Conservation (phyloP, 2,113 vertebrate species). For the Eudyptes chrysolophus region DNA sequence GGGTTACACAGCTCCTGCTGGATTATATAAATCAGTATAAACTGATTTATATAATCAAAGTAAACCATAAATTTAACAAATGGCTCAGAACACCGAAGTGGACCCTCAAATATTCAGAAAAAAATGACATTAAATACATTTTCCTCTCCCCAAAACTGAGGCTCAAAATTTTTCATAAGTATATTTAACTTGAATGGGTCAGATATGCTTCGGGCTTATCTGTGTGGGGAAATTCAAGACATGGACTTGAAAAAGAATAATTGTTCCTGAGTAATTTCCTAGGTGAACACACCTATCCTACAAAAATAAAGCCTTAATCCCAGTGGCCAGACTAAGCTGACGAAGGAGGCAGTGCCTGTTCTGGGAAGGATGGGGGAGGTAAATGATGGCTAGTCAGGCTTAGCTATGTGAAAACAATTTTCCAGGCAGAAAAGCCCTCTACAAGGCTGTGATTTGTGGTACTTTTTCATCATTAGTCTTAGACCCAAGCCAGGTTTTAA, state of each 20-base stretch:
- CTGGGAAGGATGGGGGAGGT: neutral
- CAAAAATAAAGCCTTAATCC: neutral
- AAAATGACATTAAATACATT: neutral
- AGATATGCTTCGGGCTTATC: neutral
- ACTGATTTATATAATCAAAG: neutral
- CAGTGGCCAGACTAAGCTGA: neutral
- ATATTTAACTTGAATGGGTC: neutral
- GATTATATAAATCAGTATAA: neutral
- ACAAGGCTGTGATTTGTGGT: neutral
- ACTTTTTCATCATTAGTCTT: neutral
- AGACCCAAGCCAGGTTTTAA: neutral
- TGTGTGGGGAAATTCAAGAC: neutral
- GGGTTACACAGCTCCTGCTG: neutral
- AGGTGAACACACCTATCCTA: neutral
- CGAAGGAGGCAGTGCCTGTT: neutral
- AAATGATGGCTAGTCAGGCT: neutral
- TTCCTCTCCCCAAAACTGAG: neutral
- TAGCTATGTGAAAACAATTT: neutral
- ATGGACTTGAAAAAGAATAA: neutral
- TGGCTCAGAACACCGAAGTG: neutral
- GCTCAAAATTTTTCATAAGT: neutral
- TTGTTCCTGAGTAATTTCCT: neutral
- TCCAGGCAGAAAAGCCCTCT: slow-evolving; percentile 5
- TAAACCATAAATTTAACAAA: neutral
- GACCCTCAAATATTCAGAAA: neutral